Evolutionary conservation across 2,797 vertebrate genomes (phyloP).

Genomic region (Karalla daura): DNA sequence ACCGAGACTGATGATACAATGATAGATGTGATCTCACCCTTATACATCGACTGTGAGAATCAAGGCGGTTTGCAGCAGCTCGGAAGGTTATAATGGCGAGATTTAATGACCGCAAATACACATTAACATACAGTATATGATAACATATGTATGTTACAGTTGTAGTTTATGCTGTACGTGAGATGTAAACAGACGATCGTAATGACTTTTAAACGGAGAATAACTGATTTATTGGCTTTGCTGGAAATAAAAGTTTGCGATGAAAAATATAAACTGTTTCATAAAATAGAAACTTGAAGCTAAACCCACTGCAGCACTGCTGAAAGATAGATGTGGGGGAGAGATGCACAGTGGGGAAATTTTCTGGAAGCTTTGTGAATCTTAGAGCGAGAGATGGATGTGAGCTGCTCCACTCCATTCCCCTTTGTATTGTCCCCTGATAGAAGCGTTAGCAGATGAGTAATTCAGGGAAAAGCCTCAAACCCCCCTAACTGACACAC

Average conservation of each 20-base stretch:
- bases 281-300: neutral
- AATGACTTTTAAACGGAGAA: neutral
- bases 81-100: slow-evolving; percentile 10
- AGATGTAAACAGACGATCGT: neutral
- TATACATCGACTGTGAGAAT: slow-evolving; percentile 45
- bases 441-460: slow-evolving; percentile 42
- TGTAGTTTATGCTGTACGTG: neutral
- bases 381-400: slow-evolving; percentile 1
- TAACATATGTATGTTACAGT: no score
- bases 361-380: slow-evolving; percentile 22
- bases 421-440: slow-evolving; percentile 22
- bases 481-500: no score
- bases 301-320: neutral
- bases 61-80: slow-evolving; percentile 39
- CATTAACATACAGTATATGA: no score
- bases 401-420: slow-evolving; percentile 30
- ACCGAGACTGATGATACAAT: slow-evolving; percentile 60
- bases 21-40: slow-evolving; percentile 59
- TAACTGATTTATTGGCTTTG: neutral
- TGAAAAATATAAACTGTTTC: neutral
- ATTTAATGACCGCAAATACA: slow-evolving; percentile 23
- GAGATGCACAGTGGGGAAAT: neutral
- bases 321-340: slow-evolving; percentile 7
- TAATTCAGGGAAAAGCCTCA: slow-evolving; percentile 31
- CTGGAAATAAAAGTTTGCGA: neutral